A percentile compares a stretch with the other conserved stretches of the same genome.
phyloP scores from a whole-genome alignment of 1,140 invertebrate species.

The Holotrichia oblita region DNA sequence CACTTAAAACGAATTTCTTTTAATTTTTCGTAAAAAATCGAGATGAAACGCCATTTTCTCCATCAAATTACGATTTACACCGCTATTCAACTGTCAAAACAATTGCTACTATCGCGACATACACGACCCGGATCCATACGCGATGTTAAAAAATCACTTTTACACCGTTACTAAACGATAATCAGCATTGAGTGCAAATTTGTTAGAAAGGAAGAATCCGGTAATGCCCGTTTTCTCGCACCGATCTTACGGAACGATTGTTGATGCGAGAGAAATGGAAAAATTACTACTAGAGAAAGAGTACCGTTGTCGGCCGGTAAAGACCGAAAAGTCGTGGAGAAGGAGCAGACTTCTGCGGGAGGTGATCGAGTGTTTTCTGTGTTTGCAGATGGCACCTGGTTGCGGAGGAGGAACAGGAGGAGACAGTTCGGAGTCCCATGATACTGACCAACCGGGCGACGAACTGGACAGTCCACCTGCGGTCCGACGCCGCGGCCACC shows the following conservation, averaged over 20 bases:
- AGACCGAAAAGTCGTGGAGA: conserved; percentile 4
- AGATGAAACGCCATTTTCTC: conserved; percentile 2
- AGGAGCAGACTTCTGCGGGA: conserved; percentile 13
- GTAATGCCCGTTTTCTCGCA: not conserved
- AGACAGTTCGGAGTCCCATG: conserved; percentile 71
- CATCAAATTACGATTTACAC: not conserved
- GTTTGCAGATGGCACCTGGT: conserved; percentile 66
- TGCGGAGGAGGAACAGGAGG: conserved; percentile 63
- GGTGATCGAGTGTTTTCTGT: conserved; percentile 21
- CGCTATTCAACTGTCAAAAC: not conserved
- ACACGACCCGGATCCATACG: not conserved
- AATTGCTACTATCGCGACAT: not conserved
- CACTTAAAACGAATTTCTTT: not conserved
- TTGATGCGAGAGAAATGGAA: not conserved
- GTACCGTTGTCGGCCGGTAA: not conserved
- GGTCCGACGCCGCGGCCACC: conserved; percentile 60
- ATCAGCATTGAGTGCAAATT: conserved; percentile 7
- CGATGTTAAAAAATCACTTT: not conserved
- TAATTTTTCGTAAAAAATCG: conserved; percentile 14
- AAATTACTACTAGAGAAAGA: not conserved
- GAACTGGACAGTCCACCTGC: conserved; percentile 68
- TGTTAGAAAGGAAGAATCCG: not conserved
- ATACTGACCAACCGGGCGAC: conserved; percentile 67
- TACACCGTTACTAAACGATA: not conserved
- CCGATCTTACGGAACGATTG: not conserved